Percentiles rank a stretch among this genome's conserved stretches.
Conservation (phyloP, 1,140 invertebrate genomes). For the Cherax destructor region DNA sequence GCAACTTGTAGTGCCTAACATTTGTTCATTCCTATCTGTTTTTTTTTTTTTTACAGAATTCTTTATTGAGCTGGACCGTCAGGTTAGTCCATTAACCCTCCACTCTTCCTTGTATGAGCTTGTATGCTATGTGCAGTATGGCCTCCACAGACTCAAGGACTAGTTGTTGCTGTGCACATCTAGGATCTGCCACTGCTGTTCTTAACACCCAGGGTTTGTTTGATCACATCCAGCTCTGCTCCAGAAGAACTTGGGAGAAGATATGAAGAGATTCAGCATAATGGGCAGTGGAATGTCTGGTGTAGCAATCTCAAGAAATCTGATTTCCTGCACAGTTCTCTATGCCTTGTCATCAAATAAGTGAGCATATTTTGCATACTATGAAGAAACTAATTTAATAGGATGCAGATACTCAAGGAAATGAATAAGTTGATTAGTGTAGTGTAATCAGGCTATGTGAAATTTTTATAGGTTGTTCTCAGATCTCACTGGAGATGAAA, state of each 20-base stretch:
- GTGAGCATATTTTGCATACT: slow-evolving; percentile 6
- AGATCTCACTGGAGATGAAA: slow-evolving; percentile 23
- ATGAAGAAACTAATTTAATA: slow-evolving; percentile 14
- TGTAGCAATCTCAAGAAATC: slow-evolving; percentile 26
- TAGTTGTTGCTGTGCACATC: slow-evolving; percentile 19
- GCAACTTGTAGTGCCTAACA: no score
- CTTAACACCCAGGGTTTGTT: neutral
- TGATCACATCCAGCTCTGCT: neutral
- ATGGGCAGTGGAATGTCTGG: slow-evolving; percentile 26
- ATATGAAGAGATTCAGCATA: slow-evolving; percentile 6
- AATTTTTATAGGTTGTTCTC: slow-evolving; percentile 51
- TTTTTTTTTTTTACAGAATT: slow-evolving; percentile 81
- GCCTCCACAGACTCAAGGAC: slow-evolving; percentile 55
- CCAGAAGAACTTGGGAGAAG: slow-evolving; percentile 8
- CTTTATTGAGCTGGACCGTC: slow-evolving; percentile 85
- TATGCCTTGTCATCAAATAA: slow-evolving; percentile 52
- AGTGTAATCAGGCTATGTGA: slow-evolving; percentile 50
- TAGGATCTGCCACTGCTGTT: slow-evolving; percentile 13
- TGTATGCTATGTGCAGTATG: slow-evolving; percentile 56
- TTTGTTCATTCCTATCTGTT: no score
- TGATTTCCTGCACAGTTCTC: slow-evolving; percentile 24
- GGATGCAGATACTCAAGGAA: slow-evolving; percentile 63
- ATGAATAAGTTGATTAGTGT: slow-evolving; percentile 26
- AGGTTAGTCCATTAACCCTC: slow-evolving; percentile 84
- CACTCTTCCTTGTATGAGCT: slow-evolving; percentile 75